Evolutionary conservation across 2,888 invertebrate species (phyloP).

Genomic region (Tholera decimalis): DNA sequence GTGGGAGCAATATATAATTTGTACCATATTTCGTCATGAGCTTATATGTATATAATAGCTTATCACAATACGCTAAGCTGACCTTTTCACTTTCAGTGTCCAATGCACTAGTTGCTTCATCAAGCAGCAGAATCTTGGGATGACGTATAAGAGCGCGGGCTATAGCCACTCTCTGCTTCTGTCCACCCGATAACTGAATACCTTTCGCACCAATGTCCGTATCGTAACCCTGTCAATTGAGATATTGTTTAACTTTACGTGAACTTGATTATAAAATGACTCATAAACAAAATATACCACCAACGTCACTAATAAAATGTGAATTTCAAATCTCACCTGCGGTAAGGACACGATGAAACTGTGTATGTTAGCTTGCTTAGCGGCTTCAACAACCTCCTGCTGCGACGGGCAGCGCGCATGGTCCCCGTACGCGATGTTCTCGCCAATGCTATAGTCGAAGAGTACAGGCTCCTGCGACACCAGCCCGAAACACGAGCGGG

Average conservation of each 20-base stretch:
- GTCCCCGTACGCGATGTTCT: slow-evolving; percentile 97
- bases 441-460: slow-evolving; percentile 95
- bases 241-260: neutral
- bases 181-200: slow-evolving; percentile 94
- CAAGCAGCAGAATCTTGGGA: slow-evolving; percentile 94
- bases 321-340: slow-evolving; percentile 79
- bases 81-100: slow-evolving; percentile 96
- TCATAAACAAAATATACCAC: no score
- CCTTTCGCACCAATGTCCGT: slow-evolving; percentile 95
- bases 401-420: slow-evolving; percentile 91
- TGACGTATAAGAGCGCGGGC: slow-evolving; percentile 95
- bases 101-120: slow-evolving; percentile 96
- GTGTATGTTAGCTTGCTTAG: slow-evolving; percentile 95
- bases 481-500: slow-evolving; percentile 90
- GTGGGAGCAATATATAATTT: neutral
- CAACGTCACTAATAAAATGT: no score
- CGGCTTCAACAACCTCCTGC: slow-evolving; percentile 94
- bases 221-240: slow-evolving; percentile 93
- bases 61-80: slow-evolving; percentile 10
- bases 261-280: neutral
- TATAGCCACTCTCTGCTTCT: slow-evolving; percentile 96
- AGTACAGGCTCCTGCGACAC: slow-evolving; percentile 95
- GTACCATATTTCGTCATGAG: neutral
- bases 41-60: no score
- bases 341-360: slow-evolving; percentile 94